Percentiles rank a stretch among this genome's conserved stretches.
Conservation (phyloP, 1,140 invertebrate genomes). For the Chymomyza costata region DNA sequence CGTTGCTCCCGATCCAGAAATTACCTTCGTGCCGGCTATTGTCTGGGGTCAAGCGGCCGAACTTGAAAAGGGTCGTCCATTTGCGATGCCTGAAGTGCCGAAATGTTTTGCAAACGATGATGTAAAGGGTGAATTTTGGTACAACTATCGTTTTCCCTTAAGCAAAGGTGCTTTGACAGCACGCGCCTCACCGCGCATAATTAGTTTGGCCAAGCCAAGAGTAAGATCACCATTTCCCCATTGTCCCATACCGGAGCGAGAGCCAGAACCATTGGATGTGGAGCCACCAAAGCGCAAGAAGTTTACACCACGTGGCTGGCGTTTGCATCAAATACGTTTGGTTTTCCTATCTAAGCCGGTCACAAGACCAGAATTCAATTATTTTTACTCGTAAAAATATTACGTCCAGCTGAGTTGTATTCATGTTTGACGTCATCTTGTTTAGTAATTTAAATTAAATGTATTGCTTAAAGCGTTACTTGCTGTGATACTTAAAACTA, state of each 20-base stretch:
- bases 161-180: constrained; percentile 36
- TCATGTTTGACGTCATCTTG: too few relatives aligned
- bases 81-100: constrained; percentile 26
- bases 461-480: too few relatives aligned
- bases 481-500: too few relatives aligned
- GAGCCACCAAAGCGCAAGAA: constrained; percentile 37
- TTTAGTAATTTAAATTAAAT: too few relatives aligned
- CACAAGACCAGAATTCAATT: constrained; percentile 40
- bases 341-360: constrained; percentile 56
- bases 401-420: too few relatives aligned
- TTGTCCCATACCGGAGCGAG: constrained; percentile 41
- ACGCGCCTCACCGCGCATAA: constrained; percentile 43
- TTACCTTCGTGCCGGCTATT: constrained; percentile 45
- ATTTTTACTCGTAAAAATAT: constrained; percentile 54
- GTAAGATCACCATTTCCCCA: constrained; percentile 44
- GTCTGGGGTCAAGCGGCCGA: constrained; percentile 44
- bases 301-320: constrained; percentile 55
- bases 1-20: not conserved
- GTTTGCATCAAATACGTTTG: constrained; percentile 53
- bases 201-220: constrained; percentile 45
- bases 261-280: constrained; percentile 5
- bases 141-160: constrained; percentile 49
- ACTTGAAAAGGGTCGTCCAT: constrained; percentile 54
- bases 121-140: constrained; percentile 48
- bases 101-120: constrained; percentile 52